Percentiles rank a stretch among this genome's conserved stretches.
phyloP scores from a whole-genome alignment of 2,797 vertebrate species.

The Gallinago nigripennis region DNA sequence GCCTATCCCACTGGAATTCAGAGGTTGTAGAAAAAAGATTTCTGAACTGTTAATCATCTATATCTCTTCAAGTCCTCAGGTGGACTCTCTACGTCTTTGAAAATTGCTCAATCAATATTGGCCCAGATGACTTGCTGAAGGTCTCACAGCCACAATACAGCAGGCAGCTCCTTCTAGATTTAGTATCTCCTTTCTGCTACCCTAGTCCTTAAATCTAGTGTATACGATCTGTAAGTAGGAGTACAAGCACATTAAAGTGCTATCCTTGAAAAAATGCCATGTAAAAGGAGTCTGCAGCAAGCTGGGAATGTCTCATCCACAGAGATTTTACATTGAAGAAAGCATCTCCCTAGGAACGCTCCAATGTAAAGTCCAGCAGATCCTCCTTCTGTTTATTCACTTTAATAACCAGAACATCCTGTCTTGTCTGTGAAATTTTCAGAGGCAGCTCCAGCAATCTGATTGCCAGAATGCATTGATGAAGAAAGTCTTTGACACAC shows the following conservation, averaged over 20 bases:
- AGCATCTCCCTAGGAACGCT: not conserved
- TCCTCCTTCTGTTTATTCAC: not conserved
- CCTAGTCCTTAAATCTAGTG: not conserved
- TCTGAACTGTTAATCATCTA: not conserved
- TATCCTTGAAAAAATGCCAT: not conserved
- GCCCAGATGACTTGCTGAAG: not conserved
- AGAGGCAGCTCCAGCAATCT: constrained; percentile 92
- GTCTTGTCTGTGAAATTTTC: constrained; percentile 48
- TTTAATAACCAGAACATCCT: not conserved
- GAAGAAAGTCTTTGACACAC: constrained; percentile 98
- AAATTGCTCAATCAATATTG: not conserved
- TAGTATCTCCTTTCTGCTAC: not conserved
- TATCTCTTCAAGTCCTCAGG: not conserved
- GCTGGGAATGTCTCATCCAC: not conserved
- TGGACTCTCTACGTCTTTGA: not conserved
- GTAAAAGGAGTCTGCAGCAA: not conserved
- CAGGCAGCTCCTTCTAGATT: not conserved
- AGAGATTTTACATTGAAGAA: not conserved
- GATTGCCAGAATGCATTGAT: constrained; percentile 94
- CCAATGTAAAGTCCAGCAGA: not conserved
- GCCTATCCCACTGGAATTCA: not conserved
- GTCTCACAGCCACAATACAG: not conserved
- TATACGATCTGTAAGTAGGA: not conserved
- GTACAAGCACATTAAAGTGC: not conserved
- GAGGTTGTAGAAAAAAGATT: not conserved